A percentile compares a stretch with the other conserved stretches of the same genome.
These are phyloP conservation scores for Acanthisitta chloris DNA, from an alignment of 2,113 vertebrate species.

Conservation along the genomic window DNA sequence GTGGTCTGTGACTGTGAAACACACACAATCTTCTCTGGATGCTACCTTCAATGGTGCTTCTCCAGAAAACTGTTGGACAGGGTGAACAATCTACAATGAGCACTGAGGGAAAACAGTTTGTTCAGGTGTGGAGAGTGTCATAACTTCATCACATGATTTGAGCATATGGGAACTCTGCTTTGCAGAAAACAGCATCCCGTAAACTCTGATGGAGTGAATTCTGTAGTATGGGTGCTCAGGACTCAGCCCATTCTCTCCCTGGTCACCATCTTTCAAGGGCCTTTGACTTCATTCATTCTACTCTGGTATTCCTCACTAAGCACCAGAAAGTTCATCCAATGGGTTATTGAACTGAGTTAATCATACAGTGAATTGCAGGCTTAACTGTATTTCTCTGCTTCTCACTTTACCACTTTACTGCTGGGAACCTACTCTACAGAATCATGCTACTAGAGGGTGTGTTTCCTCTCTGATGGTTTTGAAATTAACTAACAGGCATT, in stretches of 20 bases:
- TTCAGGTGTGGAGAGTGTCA: not conserved
- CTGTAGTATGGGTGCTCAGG: not conserved
- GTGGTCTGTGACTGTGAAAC: no score
- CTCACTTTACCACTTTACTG: not conserved
- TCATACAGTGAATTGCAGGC: not conserved
- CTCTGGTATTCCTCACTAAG: not conserved
- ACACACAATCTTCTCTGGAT: no score
- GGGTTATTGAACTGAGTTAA: not conserved
- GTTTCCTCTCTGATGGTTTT: not conserved
- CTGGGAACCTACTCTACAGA: not conserved
- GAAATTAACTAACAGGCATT: not conserved
- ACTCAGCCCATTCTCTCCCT: not conserved
- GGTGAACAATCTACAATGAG: not conserved
- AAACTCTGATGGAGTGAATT: not conserved
- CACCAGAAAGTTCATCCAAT: not conserved
- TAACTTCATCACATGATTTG: not conserved
- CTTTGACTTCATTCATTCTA: not conserved
- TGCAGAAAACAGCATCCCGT: not conserved
- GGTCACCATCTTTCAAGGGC: not conserved
- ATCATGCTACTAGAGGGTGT: not conserved
- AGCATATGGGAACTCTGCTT: not conserved
- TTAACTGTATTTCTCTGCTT: not conserved
- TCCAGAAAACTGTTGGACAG: not conserved
- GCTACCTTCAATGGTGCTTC: not conserved
- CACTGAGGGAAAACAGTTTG: not conserved